Evolutionary conservation across 1,140 invertebrate species (phyloP), one percentile per base, ranked within the genome.

Genomic region (Cherax destructor): DNA sequence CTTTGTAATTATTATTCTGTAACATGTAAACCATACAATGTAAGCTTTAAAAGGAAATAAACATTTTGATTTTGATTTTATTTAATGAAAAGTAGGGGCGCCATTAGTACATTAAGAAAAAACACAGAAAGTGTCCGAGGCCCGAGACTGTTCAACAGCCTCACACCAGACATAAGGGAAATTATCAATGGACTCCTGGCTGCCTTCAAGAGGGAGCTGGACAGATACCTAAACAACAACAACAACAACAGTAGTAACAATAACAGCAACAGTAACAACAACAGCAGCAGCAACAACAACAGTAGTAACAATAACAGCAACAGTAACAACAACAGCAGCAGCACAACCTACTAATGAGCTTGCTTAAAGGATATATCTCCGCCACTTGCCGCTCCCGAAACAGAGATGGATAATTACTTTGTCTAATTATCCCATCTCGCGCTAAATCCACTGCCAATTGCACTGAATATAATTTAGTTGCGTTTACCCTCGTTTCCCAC

Each of bases 361-460:
- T 52, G 79, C 79, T 83, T 83, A 83, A 56, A 61, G 80, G 80
- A 83, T 83, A 83, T 83, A 83, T 83, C 50, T 83, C 80, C 30
- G 9, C 30, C 50, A 83, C 18, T 83, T 21, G 50, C 30, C 30
- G 80, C n/a, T 59, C 52, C 52, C 86, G 30, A 69, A 81, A 88
- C 77, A 88, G 21, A 80, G 56, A 88, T 41, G 30, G 86, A 88
- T 88, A 80, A 88, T 88, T 50, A 88, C 78, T 80, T 61, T 13
- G n/a, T 69, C 86, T 65, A 65, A 88, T 88, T 65, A 88, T 47
- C 86, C 56, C 77, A 81, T 88, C 86, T 80, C 59, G 77, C 24
- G 52, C 86, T 69, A 81, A 88, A 80, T 88, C 86, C 86, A 79
- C 78, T 72, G 78, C 86, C 78, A 88, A 88, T 88, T 88, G 86